Conservation (phyloP, 2,888 invertebrate genomes). For the Cryptophagus acutangulus region DNA sequence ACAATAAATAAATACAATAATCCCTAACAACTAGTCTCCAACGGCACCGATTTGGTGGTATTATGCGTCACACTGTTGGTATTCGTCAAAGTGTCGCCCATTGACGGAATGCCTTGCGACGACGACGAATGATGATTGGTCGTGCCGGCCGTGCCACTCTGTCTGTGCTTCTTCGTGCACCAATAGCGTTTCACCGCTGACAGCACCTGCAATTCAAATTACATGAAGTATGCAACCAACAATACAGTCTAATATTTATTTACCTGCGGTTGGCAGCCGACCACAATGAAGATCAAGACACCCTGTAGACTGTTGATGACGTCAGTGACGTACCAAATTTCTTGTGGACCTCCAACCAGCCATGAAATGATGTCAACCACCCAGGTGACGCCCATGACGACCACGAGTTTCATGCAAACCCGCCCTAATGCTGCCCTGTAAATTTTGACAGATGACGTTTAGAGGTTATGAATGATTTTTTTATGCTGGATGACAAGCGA, state of each 20-base stretch:
- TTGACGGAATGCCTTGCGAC: conserved; percentile 76
- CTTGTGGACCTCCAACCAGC: conserved; percentile 75
- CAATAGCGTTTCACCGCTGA: conserved; percentile 63
- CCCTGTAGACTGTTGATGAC: conserved; percentile 82
- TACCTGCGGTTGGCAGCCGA: conserved; percentile 84
- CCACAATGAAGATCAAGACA: conserved; percentile 82
- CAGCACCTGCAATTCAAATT: conserved; percentile 58
- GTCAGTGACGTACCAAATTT: conserved; percentile 80
- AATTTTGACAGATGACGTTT: no score
- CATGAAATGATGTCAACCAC: conserved; percentile 79
- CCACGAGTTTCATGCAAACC: conserved; percentile 80
- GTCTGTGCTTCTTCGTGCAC: conserved; percentile 49
- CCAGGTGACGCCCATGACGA: conserved; percentile 77
- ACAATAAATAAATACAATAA: no score
- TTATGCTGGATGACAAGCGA: no score
- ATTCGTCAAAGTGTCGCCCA: conserved; percentile 71
- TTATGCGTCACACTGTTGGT: conserved; percentile 62
- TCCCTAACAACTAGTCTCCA: conserved; percentile 56
- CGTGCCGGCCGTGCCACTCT: conserved; percentile 55
- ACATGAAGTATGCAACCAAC: background rate
- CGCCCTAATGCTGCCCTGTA: conserved; percentile 72
- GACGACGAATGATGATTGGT: conserved; percentile 67
- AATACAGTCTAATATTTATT: conserved; percentile 23
- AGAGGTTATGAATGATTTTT: no score
- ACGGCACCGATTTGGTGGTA: conserved; percentile 48